These are phyloP conservation scores for Chionoecetes opilio DNA, from an alignment of 1,140 invertebrate species.

Conservation along the genomic window DNA sequence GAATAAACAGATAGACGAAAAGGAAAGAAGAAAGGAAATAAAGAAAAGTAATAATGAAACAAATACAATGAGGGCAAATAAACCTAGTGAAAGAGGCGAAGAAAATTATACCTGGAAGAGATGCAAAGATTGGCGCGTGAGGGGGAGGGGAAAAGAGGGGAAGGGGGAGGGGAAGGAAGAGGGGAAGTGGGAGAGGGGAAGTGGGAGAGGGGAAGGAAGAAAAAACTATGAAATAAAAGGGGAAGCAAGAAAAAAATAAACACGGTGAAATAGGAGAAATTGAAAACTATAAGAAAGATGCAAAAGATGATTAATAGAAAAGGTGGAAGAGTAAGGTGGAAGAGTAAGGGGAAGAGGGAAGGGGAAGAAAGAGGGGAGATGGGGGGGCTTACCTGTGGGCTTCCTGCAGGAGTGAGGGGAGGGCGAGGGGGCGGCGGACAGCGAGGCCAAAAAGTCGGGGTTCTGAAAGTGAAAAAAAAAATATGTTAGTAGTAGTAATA, in stretches of 20 bases:
- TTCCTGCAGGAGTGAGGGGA: slow-evolving; percentile 47
- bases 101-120: too few relatives aligned
- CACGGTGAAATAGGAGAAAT: neutral
- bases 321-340: neutral
- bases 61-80: too few relatives aligned
- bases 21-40: neutral
- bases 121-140: too few relatives aligned
- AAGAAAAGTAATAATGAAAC: neutral
- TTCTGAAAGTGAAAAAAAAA: slow-evolving; percentile 39
- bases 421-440: neutral
- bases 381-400: slow-evolving; percentile 37
- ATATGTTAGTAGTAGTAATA: neutral
- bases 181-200: neutral
- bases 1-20: neutral
- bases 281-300: neutral
- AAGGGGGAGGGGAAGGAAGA: neutral
- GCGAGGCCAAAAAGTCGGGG: slow-evolving; percentile 46
- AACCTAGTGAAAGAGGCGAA: too few relatives aligned
- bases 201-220: neutral
- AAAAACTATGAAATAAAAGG: neutral
- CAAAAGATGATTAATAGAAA: neutral
- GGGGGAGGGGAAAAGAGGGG: neutral
- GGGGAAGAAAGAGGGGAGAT: neutral
- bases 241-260: neutral
- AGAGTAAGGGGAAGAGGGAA: neutral